Evolutionary conservation across 2,113 vertebrate genomes (phyloP).

Genomic region (Clarias macrocephalus): DNA sequence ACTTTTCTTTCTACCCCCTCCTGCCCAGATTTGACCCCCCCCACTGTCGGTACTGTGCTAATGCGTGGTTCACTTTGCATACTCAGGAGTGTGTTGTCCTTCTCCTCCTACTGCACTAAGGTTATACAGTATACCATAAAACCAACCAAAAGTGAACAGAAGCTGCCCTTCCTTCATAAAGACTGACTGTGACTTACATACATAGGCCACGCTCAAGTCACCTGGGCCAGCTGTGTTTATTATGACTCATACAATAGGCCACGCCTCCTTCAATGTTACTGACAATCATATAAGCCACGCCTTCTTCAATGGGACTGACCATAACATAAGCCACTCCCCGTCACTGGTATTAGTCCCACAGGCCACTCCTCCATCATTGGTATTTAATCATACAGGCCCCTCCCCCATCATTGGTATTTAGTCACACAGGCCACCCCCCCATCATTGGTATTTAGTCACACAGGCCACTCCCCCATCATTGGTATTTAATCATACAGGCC

Average conservation of each 20-base stretch:
- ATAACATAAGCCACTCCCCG: too few relatives aligned
- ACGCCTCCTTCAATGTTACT: background rate
- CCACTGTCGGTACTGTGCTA: conserved; percentile 88
- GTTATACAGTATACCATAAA: background rate
- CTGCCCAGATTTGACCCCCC: conserved; percentile 80
- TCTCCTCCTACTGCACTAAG: background rate
- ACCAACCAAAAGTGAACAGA: background rate
- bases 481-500: too few relatives aligned
- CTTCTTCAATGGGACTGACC: background rate
- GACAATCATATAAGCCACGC: background rate
- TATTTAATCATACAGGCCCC: too few relatives aligned
- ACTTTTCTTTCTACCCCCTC: conserved; percentile 23
- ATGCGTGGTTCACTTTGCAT: conserved; percentile 6
- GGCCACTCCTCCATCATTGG: too few relatives aligned
- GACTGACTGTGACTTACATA: background rate
- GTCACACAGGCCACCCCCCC: too few relatives aligned
- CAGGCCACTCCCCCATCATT: too few relatives aligned
- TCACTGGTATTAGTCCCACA: background rate
- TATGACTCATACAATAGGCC: background rate
- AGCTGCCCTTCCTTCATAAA: background rate
- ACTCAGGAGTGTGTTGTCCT: background rate
- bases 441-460: too few relatives aligned
- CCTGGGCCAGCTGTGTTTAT: background rate
- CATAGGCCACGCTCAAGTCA: background rate
- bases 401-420: too few relatives aligned